phyloP scores from a whole-genome alignment of 2,888 invertebrate genomes.

The Ichneumoninae sp. region DNA sequence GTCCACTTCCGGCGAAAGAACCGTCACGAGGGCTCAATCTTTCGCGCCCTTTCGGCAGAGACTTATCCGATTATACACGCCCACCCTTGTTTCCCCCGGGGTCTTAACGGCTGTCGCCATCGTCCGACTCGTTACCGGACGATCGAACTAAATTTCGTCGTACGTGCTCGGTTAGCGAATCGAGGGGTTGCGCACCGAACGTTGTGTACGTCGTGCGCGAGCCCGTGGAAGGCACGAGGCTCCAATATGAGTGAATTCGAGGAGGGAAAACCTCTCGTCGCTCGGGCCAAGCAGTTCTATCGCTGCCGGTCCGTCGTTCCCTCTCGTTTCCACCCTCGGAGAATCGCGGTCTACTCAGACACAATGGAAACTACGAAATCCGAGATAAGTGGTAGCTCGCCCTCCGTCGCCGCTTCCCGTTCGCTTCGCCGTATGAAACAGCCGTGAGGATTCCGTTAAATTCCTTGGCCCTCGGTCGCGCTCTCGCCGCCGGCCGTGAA shows the following conservation, averaged over 20 bases:
- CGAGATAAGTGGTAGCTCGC: slow-evolving; percentile 74
- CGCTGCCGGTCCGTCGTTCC: not conserved
- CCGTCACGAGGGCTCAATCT: slow-evolving; percentile 34
- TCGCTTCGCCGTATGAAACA: slow-evolving; percentile 19
- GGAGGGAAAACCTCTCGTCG: slow-evolving; percentile 23
- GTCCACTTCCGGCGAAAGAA: not conserved
- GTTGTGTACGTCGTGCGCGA: not conserved
- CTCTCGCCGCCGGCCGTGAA: slow-evolving; percentile 10
- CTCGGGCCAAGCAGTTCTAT: slow-evolving; percentile 29
- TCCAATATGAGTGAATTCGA: slow-evolving; percentile 39
- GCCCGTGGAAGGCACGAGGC: slow-evolving; percentile 17
- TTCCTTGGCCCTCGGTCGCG: slow-evolving; percentile 40
- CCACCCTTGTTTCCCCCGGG: slow-evolving; percentile 11
- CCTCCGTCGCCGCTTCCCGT: not conserved
- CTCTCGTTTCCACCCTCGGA: not conserved
- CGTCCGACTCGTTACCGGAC: slow-evolving; percentile 62
- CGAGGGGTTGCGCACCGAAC: slow-evolving; percentile 9
- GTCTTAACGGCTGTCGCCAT: slow-evolving; percentile 38
- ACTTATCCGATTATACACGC: slow-evolving; percentile 20
- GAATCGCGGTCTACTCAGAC: slow-evolving; percentile 41
- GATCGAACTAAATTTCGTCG: slow-evolving; percentile 73
- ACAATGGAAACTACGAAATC: slow-evolving; percentile 77
- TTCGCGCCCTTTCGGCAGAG: slow-evolving; percentile 28
- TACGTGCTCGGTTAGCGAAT: slow-evolving; percentile 72
- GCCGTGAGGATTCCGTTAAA: slow-evolving; percentile 44